Evolutionary conservation across 2,113 vertebrate species (phyloP).

Genomic region (Oostethus manadensis): DNA sequence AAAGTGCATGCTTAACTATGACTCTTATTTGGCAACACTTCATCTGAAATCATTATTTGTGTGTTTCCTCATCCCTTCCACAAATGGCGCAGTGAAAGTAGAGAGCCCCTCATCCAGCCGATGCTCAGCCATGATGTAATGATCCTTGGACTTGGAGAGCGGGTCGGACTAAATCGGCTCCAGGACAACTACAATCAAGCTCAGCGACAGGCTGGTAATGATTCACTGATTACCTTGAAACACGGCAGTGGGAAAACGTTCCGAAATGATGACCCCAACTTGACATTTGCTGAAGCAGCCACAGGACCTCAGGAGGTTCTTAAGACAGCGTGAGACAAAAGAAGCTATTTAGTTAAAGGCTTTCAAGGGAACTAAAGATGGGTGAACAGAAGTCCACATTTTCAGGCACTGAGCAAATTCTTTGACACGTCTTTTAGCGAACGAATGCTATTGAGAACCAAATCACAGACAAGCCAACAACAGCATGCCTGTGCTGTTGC

Average conservation of each 20-base stretch:
- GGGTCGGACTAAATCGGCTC: not conserved
- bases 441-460: too few relatives aligned
- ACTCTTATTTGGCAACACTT: not conserved
- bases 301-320: not conserved
- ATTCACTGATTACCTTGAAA: not conserved
- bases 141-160: not conserved
- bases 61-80: not conserved
- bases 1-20: not conserved
- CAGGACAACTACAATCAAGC: not conserved
- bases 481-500: too few relatives aligned
- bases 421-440: too few relatives aligned
- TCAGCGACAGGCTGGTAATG: not conserved
- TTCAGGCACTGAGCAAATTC: too few relatives aligned
- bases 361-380: too few relatives aligned
- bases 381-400: too few relatives aligned
- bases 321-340: too few relatives aligned
- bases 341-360: too few relatives aligned
- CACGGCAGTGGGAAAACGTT: not conserved
- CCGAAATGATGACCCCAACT: not conserved
- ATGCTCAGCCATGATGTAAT: not conserved
- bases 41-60: not conserved
- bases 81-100: not conserved
- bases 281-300: conserved; percentile 1
- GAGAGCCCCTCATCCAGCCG: not conserved
- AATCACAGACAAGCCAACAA: too few relatives aligned